Evolutionary conservation across 2,888 invertebrate species (phyloP), one percentile per base, ranked within the genome.

Genomic region (Ophion ventricosus): DNA sequence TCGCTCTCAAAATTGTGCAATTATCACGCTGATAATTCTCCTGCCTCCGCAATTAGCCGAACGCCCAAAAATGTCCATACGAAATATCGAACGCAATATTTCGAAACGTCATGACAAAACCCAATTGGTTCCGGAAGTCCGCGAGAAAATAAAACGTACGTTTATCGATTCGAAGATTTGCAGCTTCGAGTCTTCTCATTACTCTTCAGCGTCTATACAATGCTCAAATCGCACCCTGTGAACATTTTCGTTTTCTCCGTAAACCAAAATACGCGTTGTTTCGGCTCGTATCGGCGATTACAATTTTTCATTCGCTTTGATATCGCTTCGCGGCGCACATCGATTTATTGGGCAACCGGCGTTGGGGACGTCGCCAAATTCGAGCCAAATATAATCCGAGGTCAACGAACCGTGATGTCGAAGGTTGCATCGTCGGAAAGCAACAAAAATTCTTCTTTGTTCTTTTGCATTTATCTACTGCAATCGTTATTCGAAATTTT

Each of bases 101-200:
- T 23, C 20, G 14, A n/a, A 57, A 57, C 57, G 11, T 23, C 5
- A 7, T 56, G 70, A 35, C 29, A 35, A 70, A 70, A 70, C n/a
- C 54, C 49, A 69, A 54, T 69, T 26, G 5, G 11, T 23, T 11
- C 25, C 7, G 49, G 26, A 26, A 23, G 25, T 7, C 40, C 26
- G 49, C 14, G n/a, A 54, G 2, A 29, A 54, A 74, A n/a, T 23
- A 23, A 67, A 77, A 73, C 61, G 80, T 80, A 66, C 64, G 79
- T 73, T 79, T n/a, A 26, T 40, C 20, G 56, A 70, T 57, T 4
- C 49, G 54, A 69, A 25, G 20, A 17, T n/a, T 14, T 26, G 61
- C 26, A 66, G 26, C 1, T 35, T 49, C 66, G 40, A n/a, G 40
- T 61, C 61, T 59, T 43, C 69, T 57, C 64, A 23, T 63, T 56